phyloP scores from a whole-genome alignment of 2,797 vertebrate genomes.

The Amphiprion clarkii region DNA sequence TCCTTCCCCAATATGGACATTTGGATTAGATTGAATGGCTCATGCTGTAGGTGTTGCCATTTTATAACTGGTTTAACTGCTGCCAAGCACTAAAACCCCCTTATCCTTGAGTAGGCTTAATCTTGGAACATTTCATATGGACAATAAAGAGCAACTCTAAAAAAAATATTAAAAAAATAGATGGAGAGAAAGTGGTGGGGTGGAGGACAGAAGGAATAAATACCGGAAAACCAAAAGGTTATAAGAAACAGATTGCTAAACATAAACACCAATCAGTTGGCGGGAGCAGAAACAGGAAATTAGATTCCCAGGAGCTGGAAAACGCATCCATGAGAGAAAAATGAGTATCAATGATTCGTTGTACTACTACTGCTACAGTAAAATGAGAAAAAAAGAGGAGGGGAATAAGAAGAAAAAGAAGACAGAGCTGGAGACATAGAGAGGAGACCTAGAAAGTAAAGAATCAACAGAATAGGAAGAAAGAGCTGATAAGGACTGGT shows the following conservation, averaged over 20 bases:
- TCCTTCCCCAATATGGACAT: slow-evolving; percentile 22
- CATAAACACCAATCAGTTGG: slow-evolving; percentile 87
- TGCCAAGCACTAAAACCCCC: slow-evolving; percentile 70
- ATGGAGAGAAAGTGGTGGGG: slow-evolving; percentile 32
- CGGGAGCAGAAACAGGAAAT: slow-evolving; percentile 84
- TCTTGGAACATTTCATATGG: slow-evolving; percentile 54
- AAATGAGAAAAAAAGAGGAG: slow-evolving; percentile 30
- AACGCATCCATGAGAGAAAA: slow-evolving; percentile 78
- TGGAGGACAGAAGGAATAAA: slow-evolving; percentile 57
- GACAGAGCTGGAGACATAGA: slow-evolving; percentile 14
- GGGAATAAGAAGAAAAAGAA: slow-evolving; percentile 7
- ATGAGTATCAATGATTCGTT: slow-evolving; percentile 80
- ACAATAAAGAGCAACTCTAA: slow-evolving; percentile 48
- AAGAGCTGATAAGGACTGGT: slow-evolving; percentile 32
- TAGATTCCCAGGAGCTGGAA: slow-evolving; percentile 82
- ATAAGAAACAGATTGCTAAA: slow-evolving; percentile 85
- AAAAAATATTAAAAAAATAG: slow-evolving; percentile 13
- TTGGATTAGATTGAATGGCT: slow-evolving; percentile 54
- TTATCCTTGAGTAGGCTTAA: slow-evolving; percentile 58
- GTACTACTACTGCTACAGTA: slow-evolving; percentile 66
- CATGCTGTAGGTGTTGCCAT: slow-evolving; percentile 76
- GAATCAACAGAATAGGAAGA: slow-evolving; percentile 1
- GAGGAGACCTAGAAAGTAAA: slow-evolving; percentile 2
- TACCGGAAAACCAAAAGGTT: slow-evolving; percentile 69
- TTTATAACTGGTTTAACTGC: slow-evolving; percentile 62